Evolutionary conservation across 1,140 invertebrate species (phyloP).

Genomic region (Musca domestica): DNA sequence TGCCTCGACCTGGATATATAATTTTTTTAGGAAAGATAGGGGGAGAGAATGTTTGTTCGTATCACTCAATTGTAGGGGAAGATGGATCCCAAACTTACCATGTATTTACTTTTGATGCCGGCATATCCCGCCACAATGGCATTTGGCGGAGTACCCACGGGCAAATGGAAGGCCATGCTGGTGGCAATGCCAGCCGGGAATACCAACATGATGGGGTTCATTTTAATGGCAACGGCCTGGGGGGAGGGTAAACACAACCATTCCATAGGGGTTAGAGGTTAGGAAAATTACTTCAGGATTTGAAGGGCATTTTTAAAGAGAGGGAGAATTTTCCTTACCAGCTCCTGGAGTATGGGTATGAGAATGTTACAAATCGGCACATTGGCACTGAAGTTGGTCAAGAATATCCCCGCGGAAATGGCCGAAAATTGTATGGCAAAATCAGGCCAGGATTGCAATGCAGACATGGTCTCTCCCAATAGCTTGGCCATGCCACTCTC

Average conservation of each 20-base stretch:
- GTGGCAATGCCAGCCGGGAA: constrained; percentile 74
- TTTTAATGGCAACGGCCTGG: constrained; percentile 58
- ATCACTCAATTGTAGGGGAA: not conserved
- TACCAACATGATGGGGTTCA: constrained; percentile 83
- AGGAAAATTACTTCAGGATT: not conserved
- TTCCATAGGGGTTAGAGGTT: not conserved
- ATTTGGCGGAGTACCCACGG: constrained; percentile 81
- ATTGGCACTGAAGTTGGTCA: constrained; percentile 81
- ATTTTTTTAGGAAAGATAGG: not conserved
- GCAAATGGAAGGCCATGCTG: constrained; percentile 69
- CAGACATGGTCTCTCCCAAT: constrained; percentile 65
- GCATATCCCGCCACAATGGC: constrained; percentile 82
- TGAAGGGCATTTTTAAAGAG: not conserved
- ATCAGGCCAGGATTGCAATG: constrained; percentile 55
- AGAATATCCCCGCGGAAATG: constrained; percentile 54
- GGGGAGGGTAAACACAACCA: constrained; percentile 31
- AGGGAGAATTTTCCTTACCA: constrained; percentile 55
- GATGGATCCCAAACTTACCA: constrained; percentile 55
- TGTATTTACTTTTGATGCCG: constrained; percentile 69
- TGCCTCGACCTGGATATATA: not conserved
- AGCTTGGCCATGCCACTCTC: constrained; percentile 72
- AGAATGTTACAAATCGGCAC: constrained; percentile 79
- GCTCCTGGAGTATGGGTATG: constrained; percentile 73
- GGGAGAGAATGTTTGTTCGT: too few relatives aligned
- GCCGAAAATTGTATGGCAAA: constrained; percentile 59